These are phyloP conservation scores for Fragum whitleyi DNA, from an alignment of 2,888 invertebrate genomes.

Conservation along the genomic window DNA sequence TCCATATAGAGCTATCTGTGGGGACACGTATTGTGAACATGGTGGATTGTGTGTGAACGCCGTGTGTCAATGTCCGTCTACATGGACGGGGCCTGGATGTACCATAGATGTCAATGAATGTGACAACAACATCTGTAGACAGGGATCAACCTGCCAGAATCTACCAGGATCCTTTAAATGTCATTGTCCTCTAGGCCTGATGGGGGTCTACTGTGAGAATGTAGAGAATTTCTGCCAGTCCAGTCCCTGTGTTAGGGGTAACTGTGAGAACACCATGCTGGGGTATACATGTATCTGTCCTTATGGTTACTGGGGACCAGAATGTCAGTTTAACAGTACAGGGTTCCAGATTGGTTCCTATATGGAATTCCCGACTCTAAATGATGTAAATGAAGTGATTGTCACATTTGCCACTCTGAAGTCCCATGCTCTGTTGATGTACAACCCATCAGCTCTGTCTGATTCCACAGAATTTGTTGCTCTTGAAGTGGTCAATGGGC, in stretches of 20 bases:
- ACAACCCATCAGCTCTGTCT: slow-evolving; percentile 93
- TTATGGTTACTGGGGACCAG: slow-evolving; percentile 93
- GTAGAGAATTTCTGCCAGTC: slow-evolving; percentile 72
- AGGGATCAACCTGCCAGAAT: slow-evolving; percentile 56
- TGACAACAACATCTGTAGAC: slow-evolving; percentile 42
- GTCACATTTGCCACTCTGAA: slow-evolving; percentile 95
- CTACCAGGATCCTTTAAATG: slow-evolving; percentile 53
- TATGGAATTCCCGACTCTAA: slow-evolving; percentile 94
- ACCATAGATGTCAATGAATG: slow-evolving; percentile 66
- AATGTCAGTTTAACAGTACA: slow-evolving; percentile 95
- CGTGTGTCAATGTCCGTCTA: slow-evolving; percentile 75
- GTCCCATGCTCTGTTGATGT: slow-evolving; percentile 93
- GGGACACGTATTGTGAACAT: slow-evolving; percentile 94
- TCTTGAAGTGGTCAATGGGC: slow-evolving; percentile 93
- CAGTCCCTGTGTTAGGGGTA: slow-evolving; percentile 76
- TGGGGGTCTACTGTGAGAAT: slow-evolving; percentile 48
- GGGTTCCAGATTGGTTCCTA: slow-evolving; percentile 96
- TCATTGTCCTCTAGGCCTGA: slow-evolving; percentile 53
- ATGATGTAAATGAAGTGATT: slow-evolving; percentile 93
- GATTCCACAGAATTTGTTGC: slow-evolving; percentile 94
- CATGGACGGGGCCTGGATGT: slow-evolving; percentile 79
- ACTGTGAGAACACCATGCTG: slow-evolving; percentile 85
- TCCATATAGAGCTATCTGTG: slow-evolving; percentile 86
- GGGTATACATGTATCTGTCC: slow-evolving; percentile 93
- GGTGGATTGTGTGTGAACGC: slow-evolving; percentile 90